A percentile compares a stretch with the other conserved stretches of the same genome.
These are phyloP conservation scores for Zelleria hepariella DNA, from an alignment of 2,888 invertebrate genomes.

Conservation along the genomic window DNA sequence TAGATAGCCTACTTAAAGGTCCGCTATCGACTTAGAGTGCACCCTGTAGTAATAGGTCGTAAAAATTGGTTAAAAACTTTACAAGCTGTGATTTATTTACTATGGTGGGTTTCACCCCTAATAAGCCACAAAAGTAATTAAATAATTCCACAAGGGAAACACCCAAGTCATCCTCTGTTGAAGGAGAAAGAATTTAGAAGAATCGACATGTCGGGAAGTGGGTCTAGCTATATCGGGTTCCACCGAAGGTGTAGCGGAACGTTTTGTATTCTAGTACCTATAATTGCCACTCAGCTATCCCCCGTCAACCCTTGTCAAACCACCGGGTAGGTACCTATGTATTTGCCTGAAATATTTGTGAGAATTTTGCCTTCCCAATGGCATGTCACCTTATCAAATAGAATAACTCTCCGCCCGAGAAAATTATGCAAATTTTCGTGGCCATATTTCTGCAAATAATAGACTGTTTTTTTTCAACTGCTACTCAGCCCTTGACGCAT, in stretches of 20 bases:
- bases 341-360: slow-evolving; percentile 39
- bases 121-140: too few relatives aligned
- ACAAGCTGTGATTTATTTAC: too few relatives aligned
- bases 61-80: too few relatives aligned
- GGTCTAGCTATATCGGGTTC: slow-evolving; percentile 8
- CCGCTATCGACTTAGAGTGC: too few relatives aligned
- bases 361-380: slow-evolving; percentile 21
- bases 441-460: slow-evolving; percentile 12
- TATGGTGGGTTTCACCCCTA: too few relatives aligned
- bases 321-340: slow-evolving; percentile 29
- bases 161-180: background rate
- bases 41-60: too few relatives aligned
- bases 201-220: background rate
- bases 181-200: background rate
- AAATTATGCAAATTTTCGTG: slow-evolving; percentile 7
- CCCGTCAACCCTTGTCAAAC: slow-evolving; percentile 54
- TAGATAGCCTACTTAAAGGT: too few relatives aligned
- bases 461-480: slow-evolving; percentile 5
- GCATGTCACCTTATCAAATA: slow-evolving; percentile 5
- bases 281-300: slow-evolving; percentile 49
- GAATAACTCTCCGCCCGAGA: background rate
- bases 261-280: slow-evolving; percentile 20
- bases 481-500: too few relatives aligned
- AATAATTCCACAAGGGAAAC: background rate
- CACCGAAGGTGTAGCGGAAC: slow-evolving; percentile 11